phyloP scores from a whole-genome alignment of 2,797 vertebrate species.

The Sebastes goodei region DNA sequence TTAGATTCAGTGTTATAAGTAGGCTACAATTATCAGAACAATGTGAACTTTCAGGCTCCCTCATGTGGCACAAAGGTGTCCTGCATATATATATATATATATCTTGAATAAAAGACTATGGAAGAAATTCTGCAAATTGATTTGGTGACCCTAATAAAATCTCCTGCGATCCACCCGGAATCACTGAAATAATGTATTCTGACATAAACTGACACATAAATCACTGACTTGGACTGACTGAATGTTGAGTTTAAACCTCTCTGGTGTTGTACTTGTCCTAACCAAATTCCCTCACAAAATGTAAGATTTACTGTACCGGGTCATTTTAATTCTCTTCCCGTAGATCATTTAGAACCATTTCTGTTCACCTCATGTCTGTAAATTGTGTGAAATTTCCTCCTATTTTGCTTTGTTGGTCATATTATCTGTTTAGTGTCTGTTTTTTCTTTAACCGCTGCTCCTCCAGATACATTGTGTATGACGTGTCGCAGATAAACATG shows the following conservation, averaged over 20 bases:
- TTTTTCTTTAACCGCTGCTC: conserved; percentile 83
- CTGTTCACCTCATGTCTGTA: neutral
- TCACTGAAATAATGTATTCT: neutral
- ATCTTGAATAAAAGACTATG: too few relatives aligned
- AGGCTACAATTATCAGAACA: too few relatives aligned
- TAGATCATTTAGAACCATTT: neutral
- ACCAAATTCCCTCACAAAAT: neutral
- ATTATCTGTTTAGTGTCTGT: neutral
- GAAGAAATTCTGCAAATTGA: too few relatives aligned
- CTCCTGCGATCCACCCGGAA: too few relatives aligned
- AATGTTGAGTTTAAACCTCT: neutral
- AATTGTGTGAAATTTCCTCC: neutral
- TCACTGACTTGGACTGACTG: neutral
- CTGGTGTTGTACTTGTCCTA: too few relatives aligned
- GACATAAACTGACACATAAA: neutral
- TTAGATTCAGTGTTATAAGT: too few relatives aligned
- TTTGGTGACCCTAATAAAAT: too few relatives aligned
- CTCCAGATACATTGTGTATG: conserved; percentile 97
- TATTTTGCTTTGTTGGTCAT: neutral
- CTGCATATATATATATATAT: too few relatives aligned
- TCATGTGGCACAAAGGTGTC: too few relatives aligned
- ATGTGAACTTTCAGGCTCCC: too few relatives aligned
- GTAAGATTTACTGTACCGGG: neutral
- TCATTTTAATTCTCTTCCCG: neutral
- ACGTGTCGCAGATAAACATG: conserved; percentile 93